Conservation (phyloP, 2,888 invertebrate genomes). For the Hemicrepidius hirtus region DNA sequence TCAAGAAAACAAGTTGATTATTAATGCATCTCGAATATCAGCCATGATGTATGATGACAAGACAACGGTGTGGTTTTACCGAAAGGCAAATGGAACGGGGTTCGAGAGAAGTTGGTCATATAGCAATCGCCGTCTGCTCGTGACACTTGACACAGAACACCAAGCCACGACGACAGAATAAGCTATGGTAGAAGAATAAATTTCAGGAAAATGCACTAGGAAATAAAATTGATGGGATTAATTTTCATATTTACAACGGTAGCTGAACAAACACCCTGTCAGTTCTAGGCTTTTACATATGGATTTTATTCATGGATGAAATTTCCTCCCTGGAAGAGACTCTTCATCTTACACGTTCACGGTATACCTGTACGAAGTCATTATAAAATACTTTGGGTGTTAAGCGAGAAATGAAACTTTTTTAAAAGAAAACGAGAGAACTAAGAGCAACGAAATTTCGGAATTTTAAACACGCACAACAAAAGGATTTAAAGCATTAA, state of each 20-base stretch:
- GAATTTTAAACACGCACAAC: constrained; percentile 24
- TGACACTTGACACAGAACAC: constrained; percentile 55
- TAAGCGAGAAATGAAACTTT: constrained; percentile 12
- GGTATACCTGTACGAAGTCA: background rate
- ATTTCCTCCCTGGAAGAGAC: background rate
- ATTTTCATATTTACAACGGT: constrained; percentile 39
- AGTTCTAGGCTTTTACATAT: background rate
- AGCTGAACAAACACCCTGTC: constrained; percentile 12
- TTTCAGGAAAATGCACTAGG: constrained; percentile 41
- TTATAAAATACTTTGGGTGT: constrained; percentile 5
- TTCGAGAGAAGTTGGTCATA: constrained; percentile 48
- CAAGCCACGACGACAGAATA: constrained; percentile 42
- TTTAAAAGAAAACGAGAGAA: constrained; percentile 6
- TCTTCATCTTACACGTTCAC: background rate
- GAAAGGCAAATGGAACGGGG: constrained; percentile 22
- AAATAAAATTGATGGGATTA: constrained; percentile 43
- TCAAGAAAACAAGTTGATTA: constrained; percentile 27
- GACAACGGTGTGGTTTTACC: constrained; percentile 46
- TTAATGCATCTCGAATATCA: constrained; percentile 37
- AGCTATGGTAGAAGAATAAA: constrained; percentile 43
- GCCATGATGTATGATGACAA: constrained; percentile 54
- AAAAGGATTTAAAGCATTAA: constrained; percentile 25
- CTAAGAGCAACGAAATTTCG: constrained; percentile 6
- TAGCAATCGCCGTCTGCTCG: constrained; percentile 53
- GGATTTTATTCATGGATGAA: constrained; percentile 16